Percentiles rank a stretch among this genome's conserved stretches.
phyloP scores from a whole-genome alignment of 1,140 invertebrate genomes.

The Pygmarrhopalites habei region DNA sequence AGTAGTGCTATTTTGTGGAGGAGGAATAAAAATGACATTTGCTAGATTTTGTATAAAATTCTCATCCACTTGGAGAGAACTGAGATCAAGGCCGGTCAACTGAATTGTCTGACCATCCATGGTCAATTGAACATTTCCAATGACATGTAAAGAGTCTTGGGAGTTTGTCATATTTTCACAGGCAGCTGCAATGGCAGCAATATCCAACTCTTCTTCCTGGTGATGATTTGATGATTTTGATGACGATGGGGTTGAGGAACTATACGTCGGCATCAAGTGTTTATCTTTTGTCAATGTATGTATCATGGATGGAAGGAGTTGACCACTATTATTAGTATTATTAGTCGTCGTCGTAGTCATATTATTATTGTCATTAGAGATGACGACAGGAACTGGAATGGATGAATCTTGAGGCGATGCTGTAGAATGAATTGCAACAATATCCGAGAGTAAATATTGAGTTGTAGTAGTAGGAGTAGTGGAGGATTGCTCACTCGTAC shows the following conservation, averaged over 20 bases:
- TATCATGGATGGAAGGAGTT: not conserved
- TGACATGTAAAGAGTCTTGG: slow-evolving; percentile 28
- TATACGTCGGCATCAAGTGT: not conserved
- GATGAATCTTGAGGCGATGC: no score
- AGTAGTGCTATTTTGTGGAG: not conserved
- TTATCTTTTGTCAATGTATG: not conserved
- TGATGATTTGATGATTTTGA: no score
- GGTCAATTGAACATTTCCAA: slow-evolving; percentile 44
- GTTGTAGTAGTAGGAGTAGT: not conserved
- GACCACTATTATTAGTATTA: not conserved
- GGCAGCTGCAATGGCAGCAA: not conserved
- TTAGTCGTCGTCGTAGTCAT: no score
- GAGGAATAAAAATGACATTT: slow-evolving; percentile 32
- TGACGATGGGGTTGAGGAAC: not conserved
- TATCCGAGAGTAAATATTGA: no score
- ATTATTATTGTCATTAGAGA: no score
- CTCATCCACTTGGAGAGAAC: slow-evolving; percentile 48
- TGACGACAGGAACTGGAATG: no score
- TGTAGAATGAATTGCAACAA: no score
- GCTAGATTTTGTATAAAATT: slow-evolving; percentile 43
- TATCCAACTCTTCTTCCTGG: not conserved
- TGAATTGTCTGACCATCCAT: slow-evolving; percentile 46
- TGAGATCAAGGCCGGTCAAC: slow-evolving; percentile 45
- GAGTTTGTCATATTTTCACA: not conserved
- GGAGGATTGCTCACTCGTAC: no score